A percentile compares a stretch with the other conserved stretches of the same genome.
phyloP scores from a whole-genome alignment of 2,797 vertebrate genomes.

The Acipenser transmontanus region DNA sequence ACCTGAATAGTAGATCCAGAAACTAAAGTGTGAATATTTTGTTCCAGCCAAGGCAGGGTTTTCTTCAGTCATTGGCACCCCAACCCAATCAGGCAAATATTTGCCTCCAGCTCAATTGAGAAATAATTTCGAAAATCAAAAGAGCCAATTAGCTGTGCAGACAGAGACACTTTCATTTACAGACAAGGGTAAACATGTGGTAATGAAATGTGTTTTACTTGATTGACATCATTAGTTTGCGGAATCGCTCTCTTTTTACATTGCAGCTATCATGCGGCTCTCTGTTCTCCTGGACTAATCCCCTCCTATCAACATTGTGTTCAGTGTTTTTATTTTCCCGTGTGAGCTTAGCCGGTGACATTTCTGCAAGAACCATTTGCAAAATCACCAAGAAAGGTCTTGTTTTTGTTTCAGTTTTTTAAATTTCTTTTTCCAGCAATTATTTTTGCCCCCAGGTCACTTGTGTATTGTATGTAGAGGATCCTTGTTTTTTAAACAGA shows the following conservation, averaged over 20 bases:
- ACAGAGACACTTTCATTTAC: neutral
- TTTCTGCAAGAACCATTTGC: neutral
- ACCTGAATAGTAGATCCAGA: too few species aligned
- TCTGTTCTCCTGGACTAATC: neutral
- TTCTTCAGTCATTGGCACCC: slow-evolving; percentile 1
- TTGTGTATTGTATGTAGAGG: too few species aligned
- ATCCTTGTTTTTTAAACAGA: too few species aligned
- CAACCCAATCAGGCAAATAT: neutral
- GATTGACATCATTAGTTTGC: slow-evolving; percentile 9
- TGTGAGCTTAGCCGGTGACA: neutral
- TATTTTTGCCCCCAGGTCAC: too few species aligned
- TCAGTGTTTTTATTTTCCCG: neutral
- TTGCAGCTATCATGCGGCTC: neutral
- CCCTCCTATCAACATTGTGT: neutral
- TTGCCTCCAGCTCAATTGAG: slow-evolving; percentile 6
- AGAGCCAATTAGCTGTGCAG: slow-evolving; percentile 9
- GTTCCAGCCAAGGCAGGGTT: neutral
- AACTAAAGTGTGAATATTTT: too few species aligned
- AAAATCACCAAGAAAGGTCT: neutral
- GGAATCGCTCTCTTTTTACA: neutral
- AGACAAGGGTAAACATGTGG: neutral
- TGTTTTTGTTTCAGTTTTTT: neutral
- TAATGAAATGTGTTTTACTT: slow-evolving; percentile 1
- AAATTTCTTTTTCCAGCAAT: too few species aligned
- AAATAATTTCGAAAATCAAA: slow-evolving; percentile 9